Percentiles rank a stretch among this genome's conserved stretches.
phyloP scores from a whole-genome alignment of 2,113 vertebrate genomes.

The Plotosus lineatus region DNA sequence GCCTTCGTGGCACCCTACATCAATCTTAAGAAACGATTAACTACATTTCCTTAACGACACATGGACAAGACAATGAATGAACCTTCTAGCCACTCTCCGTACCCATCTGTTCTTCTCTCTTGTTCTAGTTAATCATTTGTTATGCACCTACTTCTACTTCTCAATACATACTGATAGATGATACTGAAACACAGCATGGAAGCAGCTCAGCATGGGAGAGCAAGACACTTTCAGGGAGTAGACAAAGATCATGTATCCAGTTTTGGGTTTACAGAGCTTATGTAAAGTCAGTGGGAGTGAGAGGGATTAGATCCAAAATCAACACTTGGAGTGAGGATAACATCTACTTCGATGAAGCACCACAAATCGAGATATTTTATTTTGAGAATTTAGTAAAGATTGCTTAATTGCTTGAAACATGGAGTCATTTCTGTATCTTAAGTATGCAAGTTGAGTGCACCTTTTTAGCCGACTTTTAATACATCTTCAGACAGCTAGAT shows the following conservation, averaged over 20 bases:
- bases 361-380: background rate
- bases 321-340: slow-evolving; percentile 28
- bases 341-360: slow-evolving; percentile 13
- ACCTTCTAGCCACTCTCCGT: background rate
- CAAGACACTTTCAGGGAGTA: slow-evolving; percentile 37
- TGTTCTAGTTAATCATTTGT: background rate
- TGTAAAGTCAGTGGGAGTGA: slow-evolving; percentile 36
- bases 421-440: background rate
- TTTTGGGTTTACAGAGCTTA: slow-evolving; percentile 36
- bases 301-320: slow-evolving; percentile 39
- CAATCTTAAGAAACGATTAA: background rate
- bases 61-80: background rate
- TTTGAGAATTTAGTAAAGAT: slow-evolving; percentile 5
- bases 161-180: slow-evolving; percentile 4
- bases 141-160: background rate
- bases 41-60: background rate
- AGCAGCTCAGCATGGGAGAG: no score
- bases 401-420: slow-evolving; percentile 11
- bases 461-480: slow-evolving; percentile 35
- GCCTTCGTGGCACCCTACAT: no score
- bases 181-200: slow-evolving; percentile 47
- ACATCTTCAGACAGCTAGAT: slow-evolving; percentile 45
- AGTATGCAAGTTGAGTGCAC: background rate
- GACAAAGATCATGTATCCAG: slow-evolving; percentile 31
- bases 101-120: background rate